These are phyloP conservation scores for Agonopterix arenella DNA, from an alignment of 2,888 invertebrate genomes.

Conservation along the genomic window DNA sequence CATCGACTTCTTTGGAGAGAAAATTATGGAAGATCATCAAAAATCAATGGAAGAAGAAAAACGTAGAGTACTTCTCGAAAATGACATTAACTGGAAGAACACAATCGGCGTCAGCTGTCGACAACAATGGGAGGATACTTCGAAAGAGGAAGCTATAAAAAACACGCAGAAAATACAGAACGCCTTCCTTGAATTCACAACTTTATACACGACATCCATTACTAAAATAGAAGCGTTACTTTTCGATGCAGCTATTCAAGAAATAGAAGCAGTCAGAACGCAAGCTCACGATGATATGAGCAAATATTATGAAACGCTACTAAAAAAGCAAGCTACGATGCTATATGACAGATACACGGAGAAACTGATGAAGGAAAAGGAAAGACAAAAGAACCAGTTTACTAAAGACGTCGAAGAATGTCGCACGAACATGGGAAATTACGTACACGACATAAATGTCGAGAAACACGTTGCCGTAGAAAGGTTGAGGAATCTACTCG, in stretches of 20 bases:
- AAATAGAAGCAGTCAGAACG: slow-evolving; percentile 36
- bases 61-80: slow-evolving; percentile 28
- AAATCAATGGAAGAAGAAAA: slow-evolving; percentile 34
- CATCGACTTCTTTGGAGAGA: slow-evolving; percentile 35
- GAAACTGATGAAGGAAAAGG: slow-evolving; percentile 36
- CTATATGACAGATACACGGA: slow-evolving; percentile 42
- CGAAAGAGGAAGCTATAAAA: slow-evolving; percentile 22
- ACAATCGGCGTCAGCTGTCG: slow-evolving; percentile 23
- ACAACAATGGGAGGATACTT: slow-evolving; percentile 29
- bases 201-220: slow-evolving; percentile 39
- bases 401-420: slow-evolving; percentile 30
- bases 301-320: slow-evolving; percentile 26
- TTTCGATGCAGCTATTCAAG: slow-evolving; percentile 36
- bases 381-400: slow-evolving; percentile 38
- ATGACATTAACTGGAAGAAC: slow-evolving; percentile 43
- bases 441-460: slow-evolving; percentile 49
- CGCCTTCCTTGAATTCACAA: slow-evolving; percentile 42
- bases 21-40: slow-evolving; percentile 30
- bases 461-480: slow-evolving; percentile 58
- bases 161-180: slow-evolving; percentile 40
- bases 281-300: slow-evolving; percentile 39
- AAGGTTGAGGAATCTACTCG: slow-evolving; percentile 42
- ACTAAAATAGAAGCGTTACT: slow-evolving; percentile 46
- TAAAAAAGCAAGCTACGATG: slow-evolving; percentile 46
- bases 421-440: slow-evolving; percentile 22